Base-by-base conservation (phyloP, 2,797 vertebrate species). In the Acestrorhynchus altus region DNA sequence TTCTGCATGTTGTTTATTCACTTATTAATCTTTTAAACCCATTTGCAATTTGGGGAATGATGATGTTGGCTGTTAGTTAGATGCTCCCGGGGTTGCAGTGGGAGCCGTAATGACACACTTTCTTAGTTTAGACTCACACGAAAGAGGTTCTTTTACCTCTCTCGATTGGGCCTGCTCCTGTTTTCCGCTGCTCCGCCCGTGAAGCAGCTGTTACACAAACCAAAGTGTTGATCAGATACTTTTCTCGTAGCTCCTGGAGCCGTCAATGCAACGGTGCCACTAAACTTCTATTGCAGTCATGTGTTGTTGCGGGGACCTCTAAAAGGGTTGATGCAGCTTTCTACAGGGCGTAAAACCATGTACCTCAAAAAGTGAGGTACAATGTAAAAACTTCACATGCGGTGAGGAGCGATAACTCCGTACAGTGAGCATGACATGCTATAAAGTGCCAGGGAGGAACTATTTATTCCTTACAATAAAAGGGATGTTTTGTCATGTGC, bases 141-240 rank as follows among this genome's bases (percentile, higher is more conserved):
- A 60, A 74, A 52, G 31, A 61, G 65, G 46, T 54, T 51, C 49
- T 72, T 66, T 83, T 82, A 85, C 82, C 84, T 82, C 76, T 80
- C 28, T 80, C 82, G 73, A 77, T 31, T 24, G 74, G 72, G 56
- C 71, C 72, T 51, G 82, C 67, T 70, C 82, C 77, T 31, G 74
- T 46, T 69, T 70, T 85, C 74, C 82, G 78, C 51, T 82, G 79
- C 42, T 85, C 84, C 51, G 52, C 46, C 64, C 77, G 56, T 65
- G 68, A 80, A 73, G 72, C 80, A 82, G 77, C 80, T 83, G 80
- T 69, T 52, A 56, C 61, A 83, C 67, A 83, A 78, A 72, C 66
- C 68, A 79, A 64, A 78, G 66, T 51, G 39, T 20, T 46, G 6
- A 75, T 81, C 47, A 83, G 72, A 72, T 60, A 52, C 20, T 3